Conservation (phyloP, 2,797 vertebrate genomes). For the Clamator glandarius region DNA sequence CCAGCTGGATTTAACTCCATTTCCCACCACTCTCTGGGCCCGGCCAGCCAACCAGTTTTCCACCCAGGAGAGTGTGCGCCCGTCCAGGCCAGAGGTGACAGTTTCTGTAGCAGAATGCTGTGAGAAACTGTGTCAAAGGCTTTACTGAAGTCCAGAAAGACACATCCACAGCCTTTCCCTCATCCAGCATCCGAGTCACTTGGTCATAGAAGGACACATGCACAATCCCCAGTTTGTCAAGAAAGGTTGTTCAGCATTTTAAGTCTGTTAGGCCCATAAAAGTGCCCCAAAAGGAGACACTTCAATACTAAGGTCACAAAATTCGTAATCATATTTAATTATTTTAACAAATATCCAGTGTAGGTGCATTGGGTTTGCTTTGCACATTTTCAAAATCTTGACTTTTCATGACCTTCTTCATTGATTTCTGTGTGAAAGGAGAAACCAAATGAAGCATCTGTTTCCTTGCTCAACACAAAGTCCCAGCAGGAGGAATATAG, state of each 20-base stretch:
- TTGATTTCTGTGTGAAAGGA: not conserved
- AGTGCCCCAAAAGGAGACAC: fast-evolving
- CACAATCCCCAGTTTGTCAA: not conserved
- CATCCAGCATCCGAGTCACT: too few relatives aligned
- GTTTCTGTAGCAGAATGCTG: too few relatives aligned
- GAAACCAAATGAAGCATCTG: not conserved
- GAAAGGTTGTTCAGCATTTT: not conserved
- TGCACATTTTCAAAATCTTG: not conserved
- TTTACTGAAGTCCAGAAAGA: too few relatives aligned
- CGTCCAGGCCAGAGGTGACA: too few relatives aligned
- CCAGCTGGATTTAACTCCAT: too few relatives aligned
- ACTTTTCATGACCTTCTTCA: not conserved
- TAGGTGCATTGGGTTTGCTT: not conserved
- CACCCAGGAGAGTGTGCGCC: too few relatives aligned
- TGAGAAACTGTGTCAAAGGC: too few relatives aligned
- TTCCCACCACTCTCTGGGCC: too few relatives aligned
- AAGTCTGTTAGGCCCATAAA: not conserved
- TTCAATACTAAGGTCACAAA: not conserved
- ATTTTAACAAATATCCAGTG: not conserved
- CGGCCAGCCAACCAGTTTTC: too few relatives aligned
- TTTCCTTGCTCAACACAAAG: conserved; percentile 6
- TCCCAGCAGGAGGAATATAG: not conserved
- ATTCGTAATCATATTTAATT: not conserved
- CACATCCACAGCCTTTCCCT: too few relatives aligned
- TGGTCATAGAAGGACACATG: too few relatives aligned